Conservation (phyloP, 2,113 vertebrate species). For the Syrrhaptes paradoxus region DNA sequence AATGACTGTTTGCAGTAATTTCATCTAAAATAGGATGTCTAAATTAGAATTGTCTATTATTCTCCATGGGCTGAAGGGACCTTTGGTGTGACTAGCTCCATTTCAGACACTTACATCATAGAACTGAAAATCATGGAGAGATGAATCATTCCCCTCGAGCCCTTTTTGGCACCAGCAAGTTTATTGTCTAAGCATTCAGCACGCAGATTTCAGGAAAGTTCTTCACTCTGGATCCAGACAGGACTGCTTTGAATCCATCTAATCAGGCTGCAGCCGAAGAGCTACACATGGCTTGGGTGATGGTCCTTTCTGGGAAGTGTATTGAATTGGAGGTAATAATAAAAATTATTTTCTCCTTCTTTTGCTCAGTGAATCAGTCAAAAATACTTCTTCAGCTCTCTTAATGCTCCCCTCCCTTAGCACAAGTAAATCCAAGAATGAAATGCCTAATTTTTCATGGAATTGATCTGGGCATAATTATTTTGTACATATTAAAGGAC, state of each 20-base stretch:
- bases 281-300: background rate
- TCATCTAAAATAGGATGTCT: background rate
- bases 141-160: background rate
- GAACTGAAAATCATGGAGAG: background rate
- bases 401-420: background rate
- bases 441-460: background rate
- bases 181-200: background rate
- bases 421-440: background rate
- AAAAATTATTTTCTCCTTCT: background rate
- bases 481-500: background rate
- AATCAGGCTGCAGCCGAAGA: background rate
- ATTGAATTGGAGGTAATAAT: background rate
- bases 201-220: background rate
- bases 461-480: background rate
- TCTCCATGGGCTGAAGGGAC: background rate
- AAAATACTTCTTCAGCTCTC: background rate
- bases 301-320: background rate
- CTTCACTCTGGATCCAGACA: background rate
- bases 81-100: background rate
- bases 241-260: background rate
- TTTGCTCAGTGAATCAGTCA: background rate
- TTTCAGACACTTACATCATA: background rate
- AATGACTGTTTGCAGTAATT: background rate
- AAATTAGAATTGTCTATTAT: background rate
- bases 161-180: background rate